Evolutionary conservation across 2,888 invertebrate genomes (phyloP).

Genomic region (Pristionchus mayeri): DNA sequence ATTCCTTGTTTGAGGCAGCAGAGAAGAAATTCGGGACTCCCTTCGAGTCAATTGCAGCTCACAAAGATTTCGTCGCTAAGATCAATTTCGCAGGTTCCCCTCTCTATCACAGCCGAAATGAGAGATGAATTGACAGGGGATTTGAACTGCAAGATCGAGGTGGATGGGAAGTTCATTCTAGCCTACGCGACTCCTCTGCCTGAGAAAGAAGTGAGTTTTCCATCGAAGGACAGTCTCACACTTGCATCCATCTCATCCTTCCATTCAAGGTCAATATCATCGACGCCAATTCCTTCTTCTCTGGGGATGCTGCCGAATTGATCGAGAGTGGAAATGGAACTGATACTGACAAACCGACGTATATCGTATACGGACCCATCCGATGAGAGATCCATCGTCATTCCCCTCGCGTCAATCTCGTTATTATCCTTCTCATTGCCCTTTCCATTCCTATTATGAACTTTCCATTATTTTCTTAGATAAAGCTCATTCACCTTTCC

Average conservation of each 20-base stretch:
- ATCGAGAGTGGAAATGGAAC: slow-evolving; percentile 58
- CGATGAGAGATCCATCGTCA: slow-evolving; percentile 47
- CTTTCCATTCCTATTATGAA: background rate
- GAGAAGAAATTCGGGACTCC: slow-evolving; percentile 62
- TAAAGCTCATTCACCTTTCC: too few relatives aligned
- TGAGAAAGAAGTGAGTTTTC: slow-evolving; percentile 56
- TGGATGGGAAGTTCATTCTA: slow-evolving; percentile 66
- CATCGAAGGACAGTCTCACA: background rate
- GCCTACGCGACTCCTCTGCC: slow-evolving; percentile 63
- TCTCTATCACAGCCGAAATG: background rate
- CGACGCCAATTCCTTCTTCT: slow-evolving; percentile 67
- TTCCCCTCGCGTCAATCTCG: background rate
- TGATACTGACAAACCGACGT: slow-evolving; percentile 61
- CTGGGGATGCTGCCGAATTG: slow-evolving; percentile 59
- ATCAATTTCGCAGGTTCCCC: slow-evolving; percentile 64
- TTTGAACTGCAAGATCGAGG: slow-evolving; percentile 67
- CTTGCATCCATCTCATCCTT: background rate
- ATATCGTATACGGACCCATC: slow-evolving; percentile 67
- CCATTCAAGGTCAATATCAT: slow-evolving; percentile 57
- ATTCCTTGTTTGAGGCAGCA: slow-evolving; percentile 53
- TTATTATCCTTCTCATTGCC: background rate
- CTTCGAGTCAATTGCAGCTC: slow-evolving; percentile 65
- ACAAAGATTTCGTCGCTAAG: slow-evolving; percentile 67
- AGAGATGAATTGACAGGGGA: slow-evolving; percentile 52
- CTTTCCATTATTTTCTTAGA: too few relatives aligned